Percentiles rank a stretch among this genome's conserved stretches.
Conservation (phyloP, 2,888 invertebrate species). For the Tridacna crocea region DNA sequence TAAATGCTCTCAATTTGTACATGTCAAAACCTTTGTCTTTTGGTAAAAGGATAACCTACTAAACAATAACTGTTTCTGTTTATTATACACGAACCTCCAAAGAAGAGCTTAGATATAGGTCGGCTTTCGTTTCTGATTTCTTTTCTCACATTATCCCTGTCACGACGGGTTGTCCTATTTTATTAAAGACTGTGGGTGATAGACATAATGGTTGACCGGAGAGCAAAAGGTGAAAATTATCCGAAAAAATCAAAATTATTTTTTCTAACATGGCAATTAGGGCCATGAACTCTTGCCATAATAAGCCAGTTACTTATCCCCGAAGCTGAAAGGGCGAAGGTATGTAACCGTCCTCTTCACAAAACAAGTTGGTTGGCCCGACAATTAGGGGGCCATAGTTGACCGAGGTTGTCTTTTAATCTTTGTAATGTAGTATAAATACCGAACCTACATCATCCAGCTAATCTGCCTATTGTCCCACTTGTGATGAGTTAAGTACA, state of each 20-base stretch:
- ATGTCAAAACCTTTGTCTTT: too few relatives aligned
- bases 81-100: neutral
- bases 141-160: neutral
- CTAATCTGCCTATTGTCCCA: conserved; percentile 19
- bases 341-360: conserved; percentile 17
- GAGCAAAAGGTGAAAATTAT: conserved; percentile 37
- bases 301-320: conserved; percentile 31
- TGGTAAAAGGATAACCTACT: too few relatives aligned
- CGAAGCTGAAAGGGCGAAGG: conserved; percentile 3
- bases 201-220: conserved; percentile 39
- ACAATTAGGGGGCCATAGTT: conserved; percentile 27
- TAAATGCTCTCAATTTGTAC: too few relatives aligned
- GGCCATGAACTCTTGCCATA: conserved; percentile 43
- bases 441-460: conserved; percentile 23
- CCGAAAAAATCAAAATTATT: conserved; percentile 43
- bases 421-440: conserved; percentile 26
- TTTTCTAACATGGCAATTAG: conserved; percentile 43
- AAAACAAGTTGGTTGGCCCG: conserved; percentile 10
- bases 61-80: neutral
- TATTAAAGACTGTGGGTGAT: conserved; percentile 18
- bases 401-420: conserved; percentile 48
- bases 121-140: conserved; percentile 8
- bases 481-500: conserved; percentile 36
- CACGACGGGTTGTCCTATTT: neutral
- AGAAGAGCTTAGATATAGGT: conserved; percentile 4